These are phyloP conservation scores for Callospermophilus lateralis DNA, from an alignment of 2,113 vertebrate species.

Conservation along the genomic window DNA sequence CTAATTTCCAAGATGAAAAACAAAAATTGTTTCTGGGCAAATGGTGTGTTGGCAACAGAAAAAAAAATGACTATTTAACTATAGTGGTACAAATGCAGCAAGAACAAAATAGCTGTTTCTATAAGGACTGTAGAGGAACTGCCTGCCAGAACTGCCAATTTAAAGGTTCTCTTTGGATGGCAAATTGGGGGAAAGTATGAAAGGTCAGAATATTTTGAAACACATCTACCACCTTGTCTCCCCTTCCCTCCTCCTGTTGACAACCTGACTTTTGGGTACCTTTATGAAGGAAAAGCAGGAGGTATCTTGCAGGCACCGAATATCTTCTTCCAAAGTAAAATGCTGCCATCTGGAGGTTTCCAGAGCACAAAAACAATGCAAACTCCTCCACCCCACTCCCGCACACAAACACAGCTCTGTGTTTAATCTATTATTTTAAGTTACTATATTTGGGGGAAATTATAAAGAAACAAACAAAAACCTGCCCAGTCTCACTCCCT, in stretches of 20 bases:
- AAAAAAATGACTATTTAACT: neutral
- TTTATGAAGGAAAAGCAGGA: constrained; percentile 67
- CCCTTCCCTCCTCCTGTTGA: constrained; percentile 55
- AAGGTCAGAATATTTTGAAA: constrained; percentile 80
- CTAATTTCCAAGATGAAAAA: constrained; percentile 58
- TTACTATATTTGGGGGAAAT: neutral
- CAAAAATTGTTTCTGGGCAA: constrained; percentile 52
- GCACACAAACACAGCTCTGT: neutral
- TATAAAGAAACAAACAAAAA: neutral
- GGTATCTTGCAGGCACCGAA: neutral
- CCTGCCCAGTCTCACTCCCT: neutral
- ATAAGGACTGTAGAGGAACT: constrained; percentile 67
- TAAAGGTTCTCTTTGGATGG: constrained; percentile 69
- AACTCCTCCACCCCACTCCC: neutral
- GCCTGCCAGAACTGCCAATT: neutral
- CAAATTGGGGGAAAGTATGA: constrained; percentile 75
- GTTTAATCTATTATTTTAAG: neutral
- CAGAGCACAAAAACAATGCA: neutral
- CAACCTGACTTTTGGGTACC: constrained; percentile 64
- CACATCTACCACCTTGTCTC: constrained; percentile 55
- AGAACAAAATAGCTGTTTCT: constrained; percentile 66
- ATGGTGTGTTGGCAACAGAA: constrained; percentile 11
- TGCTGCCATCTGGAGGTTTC: constrained; percentile 84
- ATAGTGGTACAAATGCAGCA: constrained; percentile 4
- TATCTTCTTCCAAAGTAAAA: constrained; percentile 71